phyloP scores from a whole-genome alignment of 53 echinoderm and acorn worm species.

The Patiria pectinifera region DNA sequence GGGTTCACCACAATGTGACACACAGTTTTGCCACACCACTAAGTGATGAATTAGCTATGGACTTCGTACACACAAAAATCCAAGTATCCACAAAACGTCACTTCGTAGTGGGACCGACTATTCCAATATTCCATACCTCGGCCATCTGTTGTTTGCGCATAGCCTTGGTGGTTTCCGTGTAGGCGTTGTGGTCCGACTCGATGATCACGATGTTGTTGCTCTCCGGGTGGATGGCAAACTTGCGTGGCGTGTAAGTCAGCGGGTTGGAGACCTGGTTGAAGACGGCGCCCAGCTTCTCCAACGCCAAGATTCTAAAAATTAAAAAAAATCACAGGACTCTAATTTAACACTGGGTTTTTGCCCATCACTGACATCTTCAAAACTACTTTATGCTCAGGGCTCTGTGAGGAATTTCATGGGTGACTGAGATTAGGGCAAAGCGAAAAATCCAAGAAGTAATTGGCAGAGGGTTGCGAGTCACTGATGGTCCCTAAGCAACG shows the following conservation, averaged over 20 bases:
- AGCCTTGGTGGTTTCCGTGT: constrained; percentile 97
- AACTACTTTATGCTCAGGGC: no score
- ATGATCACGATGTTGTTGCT: constrained; percentile 88
- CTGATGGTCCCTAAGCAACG: no score
- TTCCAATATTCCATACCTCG: constrained; percentile 68
- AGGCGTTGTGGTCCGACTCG: constrained; percentile 96
- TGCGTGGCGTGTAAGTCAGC: constrained; percentile 94
- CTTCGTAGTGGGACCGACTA: background rate
- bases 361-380: no score
- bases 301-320: constrained; percentile 86
- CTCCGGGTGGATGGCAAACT: constrained; percentile 91
- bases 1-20: no score
- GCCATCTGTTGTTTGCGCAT: constrained; percentile 99
- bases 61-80: no score
- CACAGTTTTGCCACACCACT: no score
- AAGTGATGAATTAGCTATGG: no score
- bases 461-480: no score
- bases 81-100: background rate
- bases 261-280: constrained; percentile 96
- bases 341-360: no score
- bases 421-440: no score
- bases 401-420: no score
- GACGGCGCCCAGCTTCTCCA: constrained; percentile 97
- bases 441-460: no score
- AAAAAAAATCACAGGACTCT: background rate